phyloP scores from a whole-genome alignment of 2,797 vertebrate genomes.

The Pygocentrus nattereri region DNA sequence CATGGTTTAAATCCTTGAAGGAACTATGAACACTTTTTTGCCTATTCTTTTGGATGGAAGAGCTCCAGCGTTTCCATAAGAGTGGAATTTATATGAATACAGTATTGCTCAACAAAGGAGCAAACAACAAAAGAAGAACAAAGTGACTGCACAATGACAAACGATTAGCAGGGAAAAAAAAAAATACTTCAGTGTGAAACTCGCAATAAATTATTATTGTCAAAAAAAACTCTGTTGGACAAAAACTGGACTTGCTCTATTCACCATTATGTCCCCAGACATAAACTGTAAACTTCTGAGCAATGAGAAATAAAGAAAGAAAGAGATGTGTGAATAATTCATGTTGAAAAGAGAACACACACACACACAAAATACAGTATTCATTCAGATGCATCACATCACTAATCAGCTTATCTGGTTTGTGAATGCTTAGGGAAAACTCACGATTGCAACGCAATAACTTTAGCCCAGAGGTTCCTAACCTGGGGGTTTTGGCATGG shows the following conservation, averaged over 20 bases:
- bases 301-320: too few species aligned
- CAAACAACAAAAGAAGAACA: background rate
- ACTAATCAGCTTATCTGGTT: too few species aligned
- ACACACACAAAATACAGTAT: background rate
- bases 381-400: too few species aligned
- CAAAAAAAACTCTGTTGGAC: too few species aligned
- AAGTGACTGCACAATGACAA: background rate
- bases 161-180: background rate
- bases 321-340: too few species aligned
- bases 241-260: background rate
- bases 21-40: conserved; percentile 16
- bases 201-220: too few species aligned
- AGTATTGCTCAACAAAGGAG: background rate
- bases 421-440: too few species aligned
- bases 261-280: background rate
- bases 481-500: too few species aligned
- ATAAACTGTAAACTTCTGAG: background rate
- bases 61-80: background rate
- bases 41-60: background rate
- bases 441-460: too few species aligned
- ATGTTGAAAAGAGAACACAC: background rate
- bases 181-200: background rate
- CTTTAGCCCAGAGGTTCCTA: too few species aligned
- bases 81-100: conserved; percentile 8
- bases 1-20: conserved; percentile 35